These are phyloP conservation scores for Sciurus vulgaris DNA, from an alignment of 2,797 vertebrate species.

Conservation along the genomic window DNA sequence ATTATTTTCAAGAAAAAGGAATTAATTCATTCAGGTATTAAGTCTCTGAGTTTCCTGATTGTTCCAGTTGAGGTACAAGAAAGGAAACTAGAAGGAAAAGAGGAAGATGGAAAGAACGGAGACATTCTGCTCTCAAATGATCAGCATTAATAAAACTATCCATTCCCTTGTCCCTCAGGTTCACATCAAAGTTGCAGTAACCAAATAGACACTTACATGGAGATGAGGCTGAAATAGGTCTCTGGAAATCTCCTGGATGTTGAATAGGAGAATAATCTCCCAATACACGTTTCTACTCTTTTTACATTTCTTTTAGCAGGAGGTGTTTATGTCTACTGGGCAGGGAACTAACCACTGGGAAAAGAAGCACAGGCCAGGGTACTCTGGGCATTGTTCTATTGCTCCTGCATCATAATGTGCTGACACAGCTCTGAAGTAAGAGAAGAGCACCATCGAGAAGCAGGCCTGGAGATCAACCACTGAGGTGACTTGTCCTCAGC, in stretches of 20 bases:
- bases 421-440: slow-evolving; percentile 50
- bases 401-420: slow-evolving; percentile 72
- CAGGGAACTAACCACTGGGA: slow-evolving; percentile 17
- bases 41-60: not conserved
- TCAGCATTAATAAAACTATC: not conserved
- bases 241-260: slow-evolving; percentile 57
- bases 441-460: not conserved
- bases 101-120: not conserved
- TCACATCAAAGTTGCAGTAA: not conserved
- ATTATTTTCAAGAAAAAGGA: slow-evolving; percentile 43
- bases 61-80: not conserved
- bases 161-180: not conserved
- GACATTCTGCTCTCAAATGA: not conserved
- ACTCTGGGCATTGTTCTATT: slow-evolving; percentile 58
- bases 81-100: slow-evolving; percentile 16
- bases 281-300: not conserved
- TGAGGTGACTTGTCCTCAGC: not conserved
- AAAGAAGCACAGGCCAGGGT: not conserved
- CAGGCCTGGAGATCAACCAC: not conserved
- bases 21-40: not conserved
- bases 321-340: not conserved
- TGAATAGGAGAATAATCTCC: slow-evolving; percentile 32
- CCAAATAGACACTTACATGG: slow-evolving; percentile 68
- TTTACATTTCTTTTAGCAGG: slow-evolving; percentile 73
- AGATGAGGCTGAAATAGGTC: slow-evolving; percentile 43